Evolutionary conservation across 2,797 vertebrate species (phyloP), one percentile per base, ranked within the genome.

Genomic region (Glossophaga mutica): DNA sequence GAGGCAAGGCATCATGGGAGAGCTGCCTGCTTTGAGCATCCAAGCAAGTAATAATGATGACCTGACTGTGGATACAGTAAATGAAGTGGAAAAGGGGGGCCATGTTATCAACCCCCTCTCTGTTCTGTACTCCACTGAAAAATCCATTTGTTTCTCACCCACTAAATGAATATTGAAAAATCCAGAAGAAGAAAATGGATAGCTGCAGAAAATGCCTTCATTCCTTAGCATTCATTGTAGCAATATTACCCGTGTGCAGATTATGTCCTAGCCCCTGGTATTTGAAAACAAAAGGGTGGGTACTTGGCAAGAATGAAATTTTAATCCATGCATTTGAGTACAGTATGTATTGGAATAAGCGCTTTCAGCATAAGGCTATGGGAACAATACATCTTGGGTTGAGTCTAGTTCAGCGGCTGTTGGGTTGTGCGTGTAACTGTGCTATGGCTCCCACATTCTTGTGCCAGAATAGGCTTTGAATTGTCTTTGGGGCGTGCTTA

Each of bases 231-330:
- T 73, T 65, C 11, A 24, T 78, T 50, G 52, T n/a, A 67, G 14
- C 15, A n/a, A 11, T 82, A 18, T 50, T 59, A n/a, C 42, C n/a
- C 76, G 5, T 67, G 5, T 76, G 24, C 29, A 24, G 32, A 52
- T 39, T 32, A 18, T 44, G 29, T 62, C 37, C 26, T 85, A 37
- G 81, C 32, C 26, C 16, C 73, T 90, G 46, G 18, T 48, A 67
- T 96, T 86, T 93, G 44, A 52, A 34, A 96, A 79, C 55, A n/a
- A 79, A 92, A 70, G 39, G 9, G 11, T 50, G 24, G 5, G 3
- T 71, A 92, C 3, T 94, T 79, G 86, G 57, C n/a, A 71, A 91
- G 95, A 52, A 87, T 78, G 34, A 57, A 86, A 19, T 50, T 93
- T 55, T 71, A 86, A 67, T 89, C 76, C n/a, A n/a, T 65, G 15